Percentiles rank a stretch among this genome's conserved stretches.
Conservation (phyloP, 1,140 invertebrate genomes). For the Eupeodes corollae region DNA sequence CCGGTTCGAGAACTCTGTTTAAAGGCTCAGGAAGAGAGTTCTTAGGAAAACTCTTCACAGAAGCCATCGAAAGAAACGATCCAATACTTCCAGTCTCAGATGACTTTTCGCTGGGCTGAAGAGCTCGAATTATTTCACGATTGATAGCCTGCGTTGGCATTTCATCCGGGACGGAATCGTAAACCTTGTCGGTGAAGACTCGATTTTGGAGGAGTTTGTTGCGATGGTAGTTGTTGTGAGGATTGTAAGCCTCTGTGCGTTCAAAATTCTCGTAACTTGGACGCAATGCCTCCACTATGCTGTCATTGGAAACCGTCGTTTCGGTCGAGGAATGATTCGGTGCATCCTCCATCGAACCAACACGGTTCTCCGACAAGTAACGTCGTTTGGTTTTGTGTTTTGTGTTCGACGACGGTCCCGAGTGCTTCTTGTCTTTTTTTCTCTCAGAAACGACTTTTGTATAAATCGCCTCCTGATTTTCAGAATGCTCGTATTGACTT, state of each 20-base stretch:
- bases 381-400: constrained; percentile 23
- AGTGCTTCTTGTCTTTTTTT: constrained; percentile 20
- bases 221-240: constrained; percentile 33
- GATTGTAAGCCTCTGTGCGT: constrained; percentile 30
- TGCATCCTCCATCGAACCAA: constrained; percentile 26
- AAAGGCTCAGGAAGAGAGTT: constrained; percentile 48
- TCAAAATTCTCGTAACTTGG: constrained; percentile 28
- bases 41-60: constrained; percentile 62
- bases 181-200: constrained; percentile 14
- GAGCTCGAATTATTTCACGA: constrained; percentile 23
- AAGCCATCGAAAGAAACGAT: constrained; percentile 61
- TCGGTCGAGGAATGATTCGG: constrained; percentile 15
- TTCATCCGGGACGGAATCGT: constrained; percentile 6
- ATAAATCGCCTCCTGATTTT: constrained; percentile 28
- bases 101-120: constrained; percentile 21
- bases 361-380: constrained; percentile 32
- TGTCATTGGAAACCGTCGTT: not conserved
- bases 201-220: constrained; percentile 29
- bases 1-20: constrained; percentile 62
- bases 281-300: constrained; percentile 5
- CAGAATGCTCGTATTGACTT: constrained; percentile 26
- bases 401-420: not conserved
- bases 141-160: constrained; percentile 26
- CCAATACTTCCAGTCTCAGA: constrained; percentile 34
- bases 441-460: constrained; percentile 31